Evolutionary conservation across 2,797 vertebrate species (phyloP).

Genomic region (Sebastes trivittatus): DNA sequence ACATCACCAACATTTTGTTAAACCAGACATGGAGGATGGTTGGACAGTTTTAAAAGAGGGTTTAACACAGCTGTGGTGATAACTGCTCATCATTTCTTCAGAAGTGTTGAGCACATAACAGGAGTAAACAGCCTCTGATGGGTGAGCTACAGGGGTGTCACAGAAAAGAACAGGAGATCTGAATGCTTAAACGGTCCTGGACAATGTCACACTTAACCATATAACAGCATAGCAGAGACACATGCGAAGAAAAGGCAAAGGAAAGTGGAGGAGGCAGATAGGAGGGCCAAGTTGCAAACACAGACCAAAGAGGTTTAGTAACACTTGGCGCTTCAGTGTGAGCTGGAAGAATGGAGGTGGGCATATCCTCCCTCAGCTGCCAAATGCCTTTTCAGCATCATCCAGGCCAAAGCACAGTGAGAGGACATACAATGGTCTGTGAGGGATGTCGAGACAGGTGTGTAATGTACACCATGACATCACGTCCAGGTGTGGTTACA

Average conservation of each 20-base stretch:
- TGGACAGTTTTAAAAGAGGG: not conserved
- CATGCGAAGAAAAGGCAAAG: not conserved
- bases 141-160: slow-evolving; percentile 2
- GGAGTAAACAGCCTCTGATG: slow-evolving; percentile 7
- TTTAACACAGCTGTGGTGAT: not conserved
- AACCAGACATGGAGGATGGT: not conserved
- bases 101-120: slow-evolving; percentile 11
- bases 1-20: not conserved
- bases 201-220: slow-evolving; percentile 19
- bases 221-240: not conserved
- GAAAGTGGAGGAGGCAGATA: slow-evolving; percentile 14
- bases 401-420: not conserved
- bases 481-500: not conserved
- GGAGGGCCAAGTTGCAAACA: slow-evolving; percentile 8
- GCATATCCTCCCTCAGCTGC: slow-evolving; percentile 18
- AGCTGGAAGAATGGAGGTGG: slow-evolving; percentile 26
- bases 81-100: not conserved
- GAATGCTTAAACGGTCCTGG: not conserved
- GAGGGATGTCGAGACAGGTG: not conserved
- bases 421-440: not conserved
- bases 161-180: slow-evolving; percentile 6
- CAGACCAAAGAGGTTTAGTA: slow-evolving; percentile 15
- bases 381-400: slow-evolving; percentile 15
- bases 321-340: slow-evolving; percentile 11
- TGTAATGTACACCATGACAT: not conserved